Base-by-base conservation (phyloP, 1,140 invertebrate species). In the Brachionus manjavacas region DNA sequence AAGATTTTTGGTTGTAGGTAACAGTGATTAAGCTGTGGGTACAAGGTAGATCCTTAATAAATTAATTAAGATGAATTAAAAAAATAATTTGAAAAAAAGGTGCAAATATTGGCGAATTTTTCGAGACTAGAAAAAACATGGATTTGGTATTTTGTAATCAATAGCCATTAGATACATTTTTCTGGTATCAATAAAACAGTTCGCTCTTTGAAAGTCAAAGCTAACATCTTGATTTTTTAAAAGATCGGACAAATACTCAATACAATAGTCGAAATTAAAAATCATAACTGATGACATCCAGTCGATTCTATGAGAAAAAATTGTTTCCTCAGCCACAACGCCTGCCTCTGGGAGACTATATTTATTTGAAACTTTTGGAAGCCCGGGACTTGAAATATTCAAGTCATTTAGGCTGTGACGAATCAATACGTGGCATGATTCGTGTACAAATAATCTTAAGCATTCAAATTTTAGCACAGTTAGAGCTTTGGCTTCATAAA, bases 271-370 rank as follows among this genome's bases (percentile, higher is more conserved):
- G 31, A 14, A 68, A 39, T 68, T 31, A 31, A 68, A 68, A 31
- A 3, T 68, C n/a, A 35, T 31, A 7, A 39, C 25, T 68, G 64
- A 68, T 68, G 25, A 14, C n/a, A 68, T 35, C 64, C 64, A 68
- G 64, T 68, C 64, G 25, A 68, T 68, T 68, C 64, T 68, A n/a
- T 68, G 25, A 31, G 25, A 31, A 68, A 68, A 68, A 68, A 68
- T 35, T 0, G n/a, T 68, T 31, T 39, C 31, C 11, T 68, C 64
- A 16, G 64, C 64, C 9, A 68, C 25, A n/a, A 68, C 31, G 4
- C 64, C 64, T 35, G 52, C 52, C 52, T 60, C 52, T 20, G 52
- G 52, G 2, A 60, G 8, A 60, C 20, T 60, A 60, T 20, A 60
- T 25, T 60, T 60, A 60, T 20, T 60, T 60, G 52, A 60, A 60